phyloP scores from a whole-genome alignment of 2,888 invertebrate species.

The Meiosimyza decipiens region DNA sequence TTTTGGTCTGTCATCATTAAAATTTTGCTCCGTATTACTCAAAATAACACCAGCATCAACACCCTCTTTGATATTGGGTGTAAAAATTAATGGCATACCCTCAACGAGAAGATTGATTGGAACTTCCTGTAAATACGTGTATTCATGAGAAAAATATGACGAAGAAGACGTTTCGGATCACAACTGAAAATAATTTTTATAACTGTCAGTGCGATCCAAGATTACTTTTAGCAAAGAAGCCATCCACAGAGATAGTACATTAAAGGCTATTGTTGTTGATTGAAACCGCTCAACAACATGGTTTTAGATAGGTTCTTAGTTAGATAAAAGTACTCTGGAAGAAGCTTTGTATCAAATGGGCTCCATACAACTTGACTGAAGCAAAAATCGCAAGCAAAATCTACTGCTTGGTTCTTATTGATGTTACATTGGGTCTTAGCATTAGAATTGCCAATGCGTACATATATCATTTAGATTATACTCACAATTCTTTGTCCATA shows the following conservation, averaged over 20 bases:
- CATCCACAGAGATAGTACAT: background rate
- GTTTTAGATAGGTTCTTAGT: too few relatives aligned
- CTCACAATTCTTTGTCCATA: constrained; percentile 50
- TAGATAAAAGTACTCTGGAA: background rate
- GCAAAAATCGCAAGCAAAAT: background rate
- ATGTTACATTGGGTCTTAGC: background rate
- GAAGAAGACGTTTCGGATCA: too few relatives aligned
- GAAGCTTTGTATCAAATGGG: background rate
- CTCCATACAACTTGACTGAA: background rate
- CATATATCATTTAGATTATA: too few relatives aligned
- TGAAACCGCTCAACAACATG: background rate
- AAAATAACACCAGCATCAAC: constrained; percentile 53
- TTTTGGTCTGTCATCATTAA: constrained; percentile 41
- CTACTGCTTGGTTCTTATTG: background rate
- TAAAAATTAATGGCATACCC: constrained; percentile 57
- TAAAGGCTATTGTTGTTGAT: background rate
- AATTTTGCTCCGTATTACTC: constrained; percentile 48
- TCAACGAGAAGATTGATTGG: constrained; percentile 55
- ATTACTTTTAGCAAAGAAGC: too few relatives aligned
- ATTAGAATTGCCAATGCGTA: too few relatives aligned
- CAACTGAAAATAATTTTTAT: too few relatives aligned
- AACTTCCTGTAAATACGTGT: constrained; percentile 47
- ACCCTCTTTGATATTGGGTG: constrained; percentile 53
- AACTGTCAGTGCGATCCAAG: too few relatives aligned
- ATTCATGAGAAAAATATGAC: too few relatives aligned